A percentile compares a stretch with the other conserved stretches of the same genome.
These are phyloP conservation scores for Cetoscarus ocellatus DNA, from an alignment of 2,797 vertebrate genomes.

Conservation along the genomic window DNA sequence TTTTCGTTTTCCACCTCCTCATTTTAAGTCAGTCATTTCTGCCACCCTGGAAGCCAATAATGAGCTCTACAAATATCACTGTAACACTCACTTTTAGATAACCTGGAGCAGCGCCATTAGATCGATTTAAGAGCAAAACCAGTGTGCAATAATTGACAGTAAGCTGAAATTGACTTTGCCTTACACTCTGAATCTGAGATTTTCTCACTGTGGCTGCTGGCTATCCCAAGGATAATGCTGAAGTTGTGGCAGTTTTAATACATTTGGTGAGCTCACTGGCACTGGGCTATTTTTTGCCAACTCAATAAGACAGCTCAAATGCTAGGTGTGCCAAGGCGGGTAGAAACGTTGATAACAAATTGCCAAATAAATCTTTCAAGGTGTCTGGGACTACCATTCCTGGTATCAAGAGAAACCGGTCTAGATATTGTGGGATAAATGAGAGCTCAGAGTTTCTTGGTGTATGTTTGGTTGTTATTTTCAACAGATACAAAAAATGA, in stretches of 20 bases:
- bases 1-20: constrained; percentile 39
- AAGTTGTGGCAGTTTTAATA: constrained; percentile 46
- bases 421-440: constrained; percentile 63
- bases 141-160: constrained; percentile 62
- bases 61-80: constrained; percentile 63
- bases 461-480: constrained; percentile 34
- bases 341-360: constrained; percentile 69
- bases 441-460: constrained; percentile 54
- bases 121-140: constrained; percentile 56
- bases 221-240: constrained; percentile 39
- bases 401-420: constrained; percentile 64
- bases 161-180: constrained; percentile 40
- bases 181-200: constrained; percentile 26
- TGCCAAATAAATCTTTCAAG: constrained; percentile 75
- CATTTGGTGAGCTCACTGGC: constrained; percentile 54
- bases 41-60: constrained; percentile 61
- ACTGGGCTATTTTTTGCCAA: constrained; percentile 42
- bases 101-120: constrained; percentile 52
- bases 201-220: constrained; percentile 52
- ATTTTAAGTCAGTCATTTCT: constrained; percentile 49
- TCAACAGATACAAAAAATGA: constrained; percentile 42
- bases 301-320: constrained; percentile 66
- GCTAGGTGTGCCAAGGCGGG: constrained; percentile 64
- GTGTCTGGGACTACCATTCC: constrained; percentile 52
- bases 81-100: constrained; percentile 57